Evolutionary conservation across 2,888 invertebrate species (phyloP), one percentile per base, ranked within the genome.

Genomic region (Hyppa rectilinea): DNA sequence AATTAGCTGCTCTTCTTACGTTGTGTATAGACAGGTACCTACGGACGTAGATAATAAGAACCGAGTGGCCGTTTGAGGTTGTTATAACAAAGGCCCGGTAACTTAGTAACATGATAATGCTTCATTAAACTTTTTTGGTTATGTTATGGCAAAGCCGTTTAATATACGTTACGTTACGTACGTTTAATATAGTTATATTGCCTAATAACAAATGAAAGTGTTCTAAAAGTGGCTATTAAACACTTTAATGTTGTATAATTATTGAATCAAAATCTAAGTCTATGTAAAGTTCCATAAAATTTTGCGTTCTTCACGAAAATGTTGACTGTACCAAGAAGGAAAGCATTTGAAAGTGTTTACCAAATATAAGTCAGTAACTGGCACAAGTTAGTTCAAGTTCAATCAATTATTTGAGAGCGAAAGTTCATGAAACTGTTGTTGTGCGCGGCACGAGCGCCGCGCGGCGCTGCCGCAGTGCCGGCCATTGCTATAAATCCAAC

Each of bases 401-500:
- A 80, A 85, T 85, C 85, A 85, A 83, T 85, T 86, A 84, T 83
- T 80, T 65, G 82, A 86, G 77, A 87, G 81, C 29, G 86, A 87
- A 84, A 88, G 87, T 87, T 82, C 83, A 83, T 81, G 75, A 59
- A 71, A 74, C 78, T 75, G 83, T 73, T 82, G 83, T 82, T 82
- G 69, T 64, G 71, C 65, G 71, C 50, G 53, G 64, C 69, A 58
- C 81, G 61, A 75, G 63, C 5, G 17, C 80, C 78, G 31, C 52
- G 40, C 7, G 65, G 80, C 74, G 72, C 62, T 69, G 78, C 75
- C 75, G 52, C 58, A 69, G 67, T 53, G 74, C 82, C 55, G 68
- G 56, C 71, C 75, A 52, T 69, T 68, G 72, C 87, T 84, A 91
- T 92, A 90, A 92, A 92, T 92, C 87, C 88, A 82, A 87, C 85